Percentiles rank a stretch among this genome's conserved stretches.
Evolutionary conservation across 1,140 invertebrate species (phyloP).

Genomic region (Maconellicoccus hirsutus): DNA sequence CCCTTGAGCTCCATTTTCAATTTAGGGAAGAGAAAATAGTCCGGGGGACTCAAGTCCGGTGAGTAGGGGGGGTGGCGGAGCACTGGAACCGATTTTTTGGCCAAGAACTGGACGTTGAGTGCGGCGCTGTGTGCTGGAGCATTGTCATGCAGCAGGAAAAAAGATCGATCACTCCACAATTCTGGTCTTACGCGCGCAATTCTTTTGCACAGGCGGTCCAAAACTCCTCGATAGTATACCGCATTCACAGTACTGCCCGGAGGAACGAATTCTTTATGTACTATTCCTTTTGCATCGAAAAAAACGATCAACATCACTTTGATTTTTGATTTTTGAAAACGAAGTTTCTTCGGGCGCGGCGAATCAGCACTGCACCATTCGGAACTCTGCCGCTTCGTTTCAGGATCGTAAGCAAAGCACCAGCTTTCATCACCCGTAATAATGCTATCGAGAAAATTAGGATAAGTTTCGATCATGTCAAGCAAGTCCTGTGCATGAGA

Average conservation of each 20-base stretch:
- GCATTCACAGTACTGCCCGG: conserved; percentile 30
- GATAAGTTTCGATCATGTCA: conserved; percentile 23
- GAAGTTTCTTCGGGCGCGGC: conserved; percentile 26
- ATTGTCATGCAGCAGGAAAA: conserved; percentile 31
- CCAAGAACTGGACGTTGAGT: conserved; percentile 28
- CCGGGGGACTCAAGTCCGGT: conserved; percentile 28
- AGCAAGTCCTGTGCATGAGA: conserved; percentile 23
- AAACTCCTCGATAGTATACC: neutral
- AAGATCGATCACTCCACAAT: neutral
- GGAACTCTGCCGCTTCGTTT: conserved; percentile 29
- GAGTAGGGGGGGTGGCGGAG: conserved; percentile 30
- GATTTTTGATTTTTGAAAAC: conserved; percentile 26
- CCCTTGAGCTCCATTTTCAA: conserved; percentile 25
- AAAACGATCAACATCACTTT: conserved; percentile 24
- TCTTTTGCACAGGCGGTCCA: conserved; percentile 1
- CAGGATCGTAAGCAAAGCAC: conserved; percentile 27
- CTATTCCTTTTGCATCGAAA: conserved; percentile 28
- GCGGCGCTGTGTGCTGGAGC: conserved; percentile 30
- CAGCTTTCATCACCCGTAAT: conserved; percentile 29
- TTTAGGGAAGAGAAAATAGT: conserved; percentile 30
- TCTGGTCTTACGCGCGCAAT: neutral
- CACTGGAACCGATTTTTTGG: conserved; percentile 30
- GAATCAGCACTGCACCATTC: conserved; percentile 23
- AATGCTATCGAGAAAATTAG: conserved; percentile 21
- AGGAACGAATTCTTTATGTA: conserved; percentile 28